Base-by-base conservation (phyloP, 2,797 vertebrate species). In the Scarus forsteni region DNA sequence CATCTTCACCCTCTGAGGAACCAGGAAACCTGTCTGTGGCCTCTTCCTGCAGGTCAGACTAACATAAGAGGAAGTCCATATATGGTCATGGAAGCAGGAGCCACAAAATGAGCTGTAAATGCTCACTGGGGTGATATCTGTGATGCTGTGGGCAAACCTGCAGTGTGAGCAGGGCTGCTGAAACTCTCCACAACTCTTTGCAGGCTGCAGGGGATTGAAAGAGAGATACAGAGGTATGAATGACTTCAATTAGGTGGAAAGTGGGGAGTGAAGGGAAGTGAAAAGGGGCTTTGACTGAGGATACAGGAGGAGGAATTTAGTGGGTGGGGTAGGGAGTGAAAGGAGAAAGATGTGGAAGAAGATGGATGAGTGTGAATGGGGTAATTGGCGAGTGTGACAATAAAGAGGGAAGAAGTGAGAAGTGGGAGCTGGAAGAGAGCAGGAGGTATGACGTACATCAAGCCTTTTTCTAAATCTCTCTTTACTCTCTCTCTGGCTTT, bases 321-420 rank as follows among this genome's bases (percentile, higher is more conserved):
- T 50, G 73, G 77, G 73, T 76, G 80, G 75, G 73, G 55, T 51
- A 40, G 46, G 42, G 50, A 72, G 66, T 70, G 71, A 87, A 89
- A 77, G 61, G 66, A 50, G 76, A 69, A 66, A 84, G 73, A 87
- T 70, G 75, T 46, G 52, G 75, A 77, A 83, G 83, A 69, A 18
- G 77, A 89, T 70, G 73, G 83, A 84, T 39, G 52, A 71, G 56
- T 61, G 64, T 90, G 86, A 88, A 92, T 81, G 88, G 57, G 67
- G 36, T 88, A 89, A 92, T 89, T 91, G 85, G 82, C 71, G 62
- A 84, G 80, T 73, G 80, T 36, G 50, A 75, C 27, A 60, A 78
- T 83, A 75, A 84, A 84, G 75, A 76, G 61, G 67, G 68, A 73
- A 75, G 81, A 79, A 67, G 66, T 66, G 75, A 75, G 81, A 79